These are phyloP conservation scores for Brachyalestes nurse DNA, from an alignment of 2,797 vertebrate species.

Conservation along the genomic window DNA sequence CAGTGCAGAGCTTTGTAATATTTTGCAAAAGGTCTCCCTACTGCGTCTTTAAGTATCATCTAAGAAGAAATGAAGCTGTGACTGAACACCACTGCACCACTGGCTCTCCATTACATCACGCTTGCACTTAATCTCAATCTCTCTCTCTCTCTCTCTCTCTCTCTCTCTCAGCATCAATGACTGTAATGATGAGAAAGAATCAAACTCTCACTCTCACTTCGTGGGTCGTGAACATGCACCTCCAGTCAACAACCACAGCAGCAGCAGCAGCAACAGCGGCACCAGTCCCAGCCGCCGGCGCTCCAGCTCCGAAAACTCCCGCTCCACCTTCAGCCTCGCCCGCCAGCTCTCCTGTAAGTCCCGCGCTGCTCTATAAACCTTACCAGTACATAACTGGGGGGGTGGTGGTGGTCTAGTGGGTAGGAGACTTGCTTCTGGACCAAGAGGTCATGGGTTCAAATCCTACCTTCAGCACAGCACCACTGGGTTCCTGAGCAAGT, in stretches of 20 bases:
- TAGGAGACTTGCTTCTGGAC: no score
- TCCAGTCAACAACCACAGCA: constrained; percentile 14
- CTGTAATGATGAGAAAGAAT: constrained; percentile 80
- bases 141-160: neutral
- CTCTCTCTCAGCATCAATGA: constrained; percentile 76
- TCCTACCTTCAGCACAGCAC: no score
- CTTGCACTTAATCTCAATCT: no score
- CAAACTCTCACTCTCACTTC: constrained; percentile 71
- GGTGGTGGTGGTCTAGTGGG: no score
- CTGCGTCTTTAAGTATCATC: no score
- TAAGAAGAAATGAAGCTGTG: no score
- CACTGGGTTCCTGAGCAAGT: no score
- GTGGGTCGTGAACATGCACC: constrained; percentile 62
- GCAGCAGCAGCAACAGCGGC: constrained; percentile 47
- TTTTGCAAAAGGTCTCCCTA: neutral
- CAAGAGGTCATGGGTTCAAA: no score
- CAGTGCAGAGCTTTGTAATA: neutral
- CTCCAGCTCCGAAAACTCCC: constrained; percentile 79
- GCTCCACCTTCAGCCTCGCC: constrained; percentile 83
- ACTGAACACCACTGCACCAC: no score
- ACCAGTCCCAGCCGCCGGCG: constrained; percentile 75
- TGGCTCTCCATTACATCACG: neutral
- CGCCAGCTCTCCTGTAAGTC: constrained; percentile 84
- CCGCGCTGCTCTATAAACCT: neutral
- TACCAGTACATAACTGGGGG: no score